Conservation (phyloP, 1,140 invertebrate genomes). For the Psix sp. region DNA sequence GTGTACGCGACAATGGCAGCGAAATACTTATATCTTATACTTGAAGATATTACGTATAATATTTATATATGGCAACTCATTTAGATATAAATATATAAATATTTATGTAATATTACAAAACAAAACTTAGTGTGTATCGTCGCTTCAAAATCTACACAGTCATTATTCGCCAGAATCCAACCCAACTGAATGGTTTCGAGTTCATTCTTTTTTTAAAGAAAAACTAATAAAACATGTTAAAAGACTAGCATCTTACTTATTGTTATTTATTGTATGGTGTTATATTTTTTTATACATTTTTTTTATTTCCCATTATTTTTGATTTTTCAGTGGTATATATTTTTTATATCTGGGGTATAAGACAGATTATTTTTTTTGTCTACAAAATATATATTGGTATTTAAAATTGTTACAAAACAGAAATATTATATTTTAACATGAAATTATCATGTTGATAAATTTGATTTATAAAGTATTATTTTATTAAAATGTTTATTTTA, state of each 20-base stretch:
- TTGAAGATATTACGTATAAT: constrained; percentile 64
- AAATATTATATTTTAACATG: no score
- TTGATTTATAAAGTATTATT: no score
- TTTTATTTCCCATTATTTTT: no score
- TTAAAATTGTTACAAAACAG: no score
- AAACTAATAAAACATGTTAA: constrained; percentile 64
- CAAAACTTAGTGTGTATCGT: constrained; percentile 74
- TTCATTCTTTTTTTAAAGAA: constrained; percentile 76
- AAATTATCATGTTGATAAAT: no score
- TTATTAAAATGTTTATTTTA: no score
- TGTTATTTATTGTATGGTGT: no score
- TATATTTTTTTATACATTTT: no score
- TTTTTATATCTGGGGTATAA: no score
- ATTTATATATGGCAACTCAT: constrained; percentile 62
- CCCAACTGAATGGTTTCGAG: constrained; percentile 72
- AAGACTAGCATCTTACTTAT: constrained; percentile 26
- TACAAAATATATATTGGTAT: no score
- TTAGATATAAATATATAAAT: constrained; percentile 64
- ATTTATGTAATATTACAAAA: constrained; percentile 74
- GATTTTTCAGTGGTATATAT: no score
- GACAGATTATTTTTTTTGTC: no score
- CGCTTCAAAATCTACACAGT: constrained; percentile 74
- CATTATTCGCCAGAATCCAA: constrained; percentile 74
- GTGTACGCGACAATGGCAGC: constrained; percentile 68
- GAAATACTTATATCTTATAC: constrained; percentile 70